phyloP scores from a whole-genome alignment of 2,113 vertebrate species.

The Phaethon lepturus region DNA sequence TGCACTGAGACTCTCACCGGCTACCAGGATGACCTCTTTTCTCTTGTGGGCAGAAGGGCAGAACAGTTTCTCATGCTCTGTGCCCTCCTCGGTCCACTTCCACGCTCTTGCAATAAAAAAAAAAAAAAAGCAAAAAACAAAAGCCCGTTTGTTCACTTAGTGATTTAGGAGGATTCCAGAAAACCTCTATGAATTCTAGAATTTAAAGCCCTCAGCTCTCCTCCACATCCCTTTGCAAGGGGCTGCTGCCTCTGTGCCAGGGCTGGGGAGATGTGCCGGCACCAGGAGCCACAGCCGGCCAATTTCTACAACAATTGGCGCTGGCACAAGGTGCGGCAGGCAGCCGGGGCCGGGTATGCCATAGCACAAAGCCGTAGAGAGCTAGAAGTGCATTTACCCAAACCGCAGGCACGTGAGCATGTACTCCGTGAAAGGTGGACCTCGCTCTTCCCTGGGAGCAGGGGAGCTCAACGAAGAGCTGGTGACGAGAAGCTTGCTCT shows the following conservation, averaged over 20 bases:
- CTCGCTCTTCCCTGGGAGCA: not conserved
- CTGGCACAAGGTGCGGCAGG: rapidly evolving
- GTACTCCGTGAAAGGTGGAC: not conserved
- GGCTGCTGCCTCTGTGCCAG: not conserved
- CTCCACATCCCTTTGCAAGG: not conserved
- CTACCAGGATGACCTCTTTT: not conserved
- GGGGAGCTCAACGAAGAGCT: not conserved
- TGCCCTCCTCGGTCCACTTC: not conserved
- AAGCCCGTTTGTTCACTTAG: not conserved
- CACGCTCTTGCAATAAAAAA: not conserved
- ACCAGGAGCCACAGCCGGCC: rapidly evolving
- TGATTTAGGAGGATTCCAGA: not conserved
- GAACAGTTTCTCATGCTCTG: not conserved
- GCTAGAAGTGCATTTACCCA: not conserved
- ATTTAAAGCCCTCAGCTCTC: not conserved
- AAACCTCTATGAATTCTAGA: not conserved
- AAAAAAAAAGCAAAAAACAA: not conserved
- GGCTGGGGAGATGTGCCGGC: not conserved
- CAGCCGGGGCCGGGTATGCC: rapidly evolving
- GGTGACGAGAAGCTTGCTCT: rapidly evolving
- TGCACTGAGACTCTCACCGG: not conserved
- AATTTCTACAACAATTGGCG: rapidly evolving
- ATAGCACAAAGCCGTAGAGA: not conserved
- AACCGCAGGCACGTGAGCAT: not conserved
- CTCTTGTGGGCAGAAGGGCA: not conserved